Evolutionary conservation across 1,140 invertebrate genomes (phyloP).

Genomic region (Chymomyza costata): DNA sequence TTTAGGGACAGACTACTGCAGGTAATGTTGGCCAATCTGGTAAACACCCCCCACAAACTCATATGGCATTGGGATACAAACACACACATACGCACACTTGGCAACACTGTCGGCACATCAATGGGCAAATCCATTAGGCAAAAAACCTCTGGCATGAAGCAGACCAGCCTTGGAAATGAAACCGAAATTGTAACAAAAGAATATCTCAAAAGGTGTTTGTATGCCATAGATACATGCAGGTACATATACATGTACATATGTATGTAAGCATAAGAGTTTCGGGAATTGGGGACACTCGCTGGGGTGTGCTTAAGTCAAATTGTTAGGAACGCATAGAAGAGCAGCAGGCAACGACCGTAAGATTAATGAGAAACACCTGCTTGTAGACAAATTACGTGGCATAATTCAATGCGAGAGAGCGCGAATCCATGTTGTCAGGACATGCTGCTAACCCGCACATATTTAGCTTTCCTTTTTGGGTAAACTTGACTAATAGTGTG

Average conservation of each 20-base stretch:
- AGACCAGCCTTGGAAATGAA: background rate
- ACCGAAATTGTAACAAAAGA: constrained; percentile 18
- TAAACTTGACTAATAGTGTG: constrained; percentile 16
- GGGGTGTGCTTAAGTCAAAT: constrained; percentile 42
- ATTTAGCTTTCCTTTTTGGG: constrained; percentile 1
- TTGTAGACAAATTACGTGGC: constrained; percentile 63
- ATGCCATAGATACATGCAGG: no score
- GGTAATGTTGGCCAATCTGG: constrained; percentile 54
- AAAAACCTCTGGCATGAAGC: constrained; percentile 38
- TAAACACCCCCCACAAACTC: constrained; percentile 12
- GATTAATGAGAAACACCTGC: constrained; percentile 70
- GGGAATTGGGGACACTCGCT: background rate
- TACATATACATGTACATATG: constrained; percentile 3
- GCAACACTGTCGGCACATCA: constrained; percentile 53
- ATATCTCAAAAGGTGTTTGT: no score
- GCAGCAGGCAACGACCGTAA: constrained; percentile 41
- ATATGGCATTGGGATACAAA: constrained; percentile 13
- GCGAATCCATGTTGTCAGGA: constrained; percentile 1
- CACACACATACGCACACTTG: background rate
- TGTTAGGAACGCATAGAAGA: constrained; percentile 21
- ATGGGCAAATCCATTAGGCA: constrained; percentile 69
- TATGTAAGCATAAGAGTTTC: background rate
- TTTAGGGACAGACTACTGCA: constrained; percentile 55
- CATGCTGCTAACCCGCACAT: background rate
- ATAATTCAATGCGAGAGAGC: constrained; percentile 55